Conservation (phyloP, 2,113 vertebrate species). For the Leptodactylus fuscus region DNA sequence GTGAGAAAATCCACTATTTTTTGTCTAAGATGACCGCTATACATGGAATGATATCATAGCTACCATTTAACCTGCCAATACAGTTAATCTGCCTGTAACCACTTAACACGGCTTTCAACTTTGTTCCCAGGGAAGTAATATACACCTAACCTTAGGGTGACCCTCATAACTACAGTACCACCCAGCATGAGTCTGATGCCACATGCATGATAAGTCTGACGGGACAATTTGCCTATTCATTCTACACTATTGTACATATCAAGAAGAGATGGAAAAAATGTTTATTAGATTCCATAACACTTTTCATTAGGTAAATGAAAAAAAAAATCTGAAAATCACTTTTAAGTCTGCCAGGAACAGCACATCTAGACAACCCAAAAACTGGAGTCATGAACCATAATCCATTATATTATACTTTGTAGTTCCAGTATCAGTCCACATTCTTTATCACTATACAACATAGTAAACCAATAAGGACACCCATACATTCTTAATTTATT, state of each 20-base stretch:
- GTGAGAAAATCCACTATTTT: constrained; percentile 30
- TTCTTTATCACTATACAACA: no score
- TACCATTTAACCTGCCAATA: constrained; percentile 43
- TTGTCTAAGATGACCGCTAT: constrained; percentile 22
- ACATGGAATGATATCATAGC: constrained; percentile 32
- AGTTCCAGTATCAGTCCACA: no score
- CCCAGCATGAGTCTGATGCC: background rate
- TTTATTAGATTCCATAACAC: no score
- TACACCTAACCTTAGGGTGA: constrained; percentile 57
- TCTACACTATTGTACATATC: background rate
- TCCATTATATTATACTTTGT: no score
- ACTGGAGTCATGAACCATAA: no score
- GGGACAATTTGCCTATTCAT: background rate
- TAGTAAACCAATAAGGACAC: no score
- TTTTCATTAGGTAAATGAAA: no score
- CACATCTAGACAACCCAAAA: no score
- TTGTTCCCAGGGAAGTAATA: constrained; percentile 44
- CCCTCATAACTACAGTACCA: constrained; percentile 52
- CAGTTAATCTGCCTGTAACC: constrained; percentile 43
- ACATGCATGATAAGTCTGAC: background rate
- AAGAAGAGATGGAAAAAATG: background rate
- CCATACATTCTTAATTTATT: no score
- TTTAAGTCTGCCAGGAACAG: no score
- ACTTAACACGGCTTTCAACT: constrained; percentile 52
- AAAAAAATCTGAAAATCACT: no score